phyloP scores from a whole-genome alignment of 2,797 vertebrate genomes.

The Cheirogaleus major region DNA sequence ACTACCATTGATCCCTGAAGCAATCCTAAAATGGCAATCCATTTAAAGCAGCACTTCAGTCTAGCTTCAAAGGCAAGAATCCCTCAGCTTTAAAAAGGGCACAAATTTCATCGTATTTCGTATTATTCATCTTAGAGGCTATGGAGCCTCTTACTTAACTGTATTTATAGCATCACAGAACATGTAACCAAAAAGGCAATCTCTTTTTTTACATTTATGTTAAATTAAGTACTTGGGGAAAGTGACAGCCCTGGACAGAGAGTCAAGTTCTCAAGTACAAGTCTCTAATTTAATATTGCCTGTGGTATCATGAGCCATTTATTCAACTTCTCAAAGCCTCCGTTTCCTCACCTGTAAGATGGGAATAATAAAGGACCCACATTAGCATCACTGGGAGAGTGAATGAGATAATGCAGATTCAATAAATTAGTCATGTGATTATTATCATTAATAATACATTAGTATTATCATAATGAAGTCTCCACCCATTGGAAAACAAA shows the following conservation, averaged over 20 bases:
- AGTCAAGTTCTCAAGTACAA: background rate
- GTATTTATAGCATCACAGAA: background rate
- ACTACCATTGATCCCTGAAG: slow-evolving; percentile 69
- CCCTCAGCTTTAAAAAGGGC: background rate
- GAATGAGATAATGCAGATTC: slow-evolving; percentile 3
- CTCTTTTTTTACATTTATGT: background rate
- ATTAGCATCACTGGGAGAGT: background rate
- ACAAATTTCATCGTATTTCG: background rate
- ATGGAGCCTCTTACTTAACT: background rate
- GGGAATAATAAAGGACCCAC: background rate
- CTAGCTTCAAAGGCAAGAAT: slow-evolving; percentile 21
- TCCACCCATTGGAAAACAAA: slow-evolving; percentile 9
- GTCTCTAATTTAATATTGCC: background rate
- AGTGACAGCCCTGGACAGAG: background rate
- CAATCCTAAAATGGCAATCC: slow-evolving; percentile 62
- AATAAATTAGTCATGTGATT: background rate
- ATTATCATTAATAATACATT: background rate
- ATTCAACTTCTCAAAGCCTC: background rate
- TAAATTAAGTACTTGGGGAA: background rate
- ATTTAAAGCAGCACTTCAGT: slow-evolving; percentile 58
- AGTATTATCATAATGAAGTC: background rate
- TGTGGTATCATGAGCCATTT: background rate
- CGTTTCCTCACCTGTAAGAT: background rate
- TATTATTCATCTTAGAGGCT: background rate
- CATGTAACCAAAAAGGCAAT: background rate